These are phyloP conservation scores for Rhorus exstirpatorius DNA, from an alignment of 2,888 invertebrate genomes.

Conservation along the genomic window DNA sequence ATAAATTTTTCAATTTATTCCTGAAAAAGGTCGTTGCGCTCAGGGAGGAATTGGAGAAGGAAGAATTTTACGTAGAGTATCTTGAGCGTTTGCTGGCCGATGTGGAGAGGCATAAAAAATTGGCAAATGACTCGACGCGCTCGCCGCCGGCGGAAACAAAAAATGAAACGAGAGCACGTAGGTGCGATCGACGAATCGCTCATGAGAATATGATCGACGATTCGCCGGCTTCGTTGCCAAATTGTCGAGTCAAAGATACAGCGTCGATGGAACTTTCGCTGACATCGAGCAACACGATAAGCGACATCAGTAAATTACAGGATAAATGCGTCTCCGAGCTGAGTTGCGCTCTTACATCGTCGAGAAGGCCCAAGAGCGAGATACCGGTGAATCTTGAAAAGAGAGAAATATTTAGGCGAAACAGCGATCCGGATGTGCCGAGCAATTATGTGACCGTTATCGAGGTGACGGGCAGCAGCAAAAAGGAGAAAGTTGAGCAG, in stretches of 20 bases:
- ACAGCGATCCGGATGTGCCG: constrained; percentile 86
- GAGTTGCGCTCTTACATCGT: constrained; percentile 82
- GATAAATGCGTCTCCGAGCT: constrained; percentile 86
- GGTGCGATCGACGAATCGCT: constrained; percentile 25
- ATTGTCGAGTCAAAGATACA: constrained; percentile 38
- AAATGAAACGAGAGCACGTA: constrained; percentile 75
- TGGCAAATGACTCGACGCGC: constrained; percentile 79
- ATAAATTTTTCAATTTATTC: too few species aligned
- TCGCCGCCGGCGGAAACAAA: constrained; percentile 86
- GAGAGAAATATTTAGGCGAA: constrained; percentile 79
- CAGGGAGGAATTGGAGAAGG: constrained; percentile 95
- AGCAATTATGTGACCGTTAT: constrained; percentile 95
- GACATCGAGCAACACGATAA: constrained; percentile 76
- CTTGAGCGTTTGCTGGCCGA: constrained; percentile 94
- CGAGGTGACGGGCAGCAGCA: constrained; percentile 92
- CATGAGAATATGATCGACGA: constrained; percentile 69
- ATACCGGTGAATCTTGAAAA: constrained; percentile 84
- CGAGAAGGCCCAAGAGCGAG: constrained; percentile 84
- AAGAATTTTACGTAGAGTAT: constrained; percentile 96
- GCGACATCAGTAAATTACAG: constrained; percentile 85
- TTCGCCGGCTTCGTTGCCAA: constrained; percentile 79
- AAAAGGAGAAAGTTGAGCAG: constrained; percentile 83
- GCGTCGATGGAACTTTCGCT: constrained; percentile 57
- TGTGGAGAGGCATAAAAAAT: constrained; percentile 92
- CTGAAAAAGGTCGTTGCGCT: constrained; percentile 89